These are phyloP conservation scores for Torymus aiolomorphi DNA, from an alignment of 2,888 invertebrate genomes.

Conservation along the genomic window DNA sequence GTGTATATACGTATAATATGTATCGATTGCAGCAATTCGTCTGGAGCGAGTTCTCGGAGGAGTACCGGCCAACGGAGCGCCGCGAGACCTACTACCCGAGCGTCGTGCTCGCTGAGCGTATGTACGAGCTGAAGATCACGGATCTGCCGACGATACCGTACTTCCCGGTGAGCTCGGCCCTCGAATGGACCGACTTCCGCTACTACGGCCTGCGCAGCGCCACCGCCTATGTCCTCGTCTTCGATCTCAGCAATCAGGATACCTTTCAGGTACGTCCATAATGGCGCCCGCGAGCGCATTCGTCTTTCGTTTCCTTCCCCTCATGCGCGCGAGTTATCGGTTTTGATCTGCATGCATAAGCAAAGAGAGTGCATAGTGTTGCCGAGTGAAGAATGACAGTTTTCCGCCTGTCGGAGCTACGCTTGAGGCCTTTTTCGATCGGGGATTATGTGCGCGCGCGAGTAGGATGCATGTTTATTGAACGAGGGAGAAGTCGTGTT, in stretches of 20 bases:
- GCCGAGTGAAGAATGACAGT: too few relatives aligned
- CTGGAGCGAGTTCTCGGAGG: constrained; percentile 88
- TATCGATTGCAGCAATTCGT: constrained; percentile 85
- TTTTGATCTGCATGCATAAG: too few relatives aligned
- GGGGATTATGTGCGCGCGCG: too few relatives aligned
- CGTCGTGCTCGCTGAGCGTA: constrained; percentile 88
- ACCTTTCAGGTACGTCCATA: constrained; percentile 83
- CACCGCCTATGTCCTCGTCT: constrained; percentile 94
- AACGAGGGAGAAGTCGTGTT: too few relatives aligned
- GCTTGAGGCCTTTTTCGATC: too few relatives aligned
- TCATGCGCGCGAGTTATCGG: too few relatives aligned
- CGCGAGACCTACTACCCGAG: constrained; percentile 89
- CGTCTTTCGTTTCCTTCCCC: too few relatives aligned
- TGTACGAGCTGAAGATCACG: constrained; percentile 91
- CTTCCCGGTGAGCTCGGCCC: constrained; percentile 93
- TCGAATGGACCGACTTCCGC: constrained; percentile 92
- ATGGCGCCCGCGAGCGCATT: too few relatives aligned
- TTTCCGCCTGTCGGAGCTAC: too few relatives aligned
- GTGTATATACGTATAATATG: background rate
- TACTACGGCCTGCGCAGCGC: constrained; percentile 90
- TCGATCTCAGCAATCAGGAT: constrained; percentile 94
- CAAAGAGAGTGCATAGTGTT: too few relatives aligned
- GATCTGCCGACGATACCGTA: constrained; percentile 91
- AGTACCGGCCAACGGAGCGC: constrained; percentile 85
- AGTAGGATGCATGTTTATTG: too few relatives aligned